Base-by-base conservation (phyloP, 2,888 invertebrate species). In the Dolichopus griseipennis region DNA sequence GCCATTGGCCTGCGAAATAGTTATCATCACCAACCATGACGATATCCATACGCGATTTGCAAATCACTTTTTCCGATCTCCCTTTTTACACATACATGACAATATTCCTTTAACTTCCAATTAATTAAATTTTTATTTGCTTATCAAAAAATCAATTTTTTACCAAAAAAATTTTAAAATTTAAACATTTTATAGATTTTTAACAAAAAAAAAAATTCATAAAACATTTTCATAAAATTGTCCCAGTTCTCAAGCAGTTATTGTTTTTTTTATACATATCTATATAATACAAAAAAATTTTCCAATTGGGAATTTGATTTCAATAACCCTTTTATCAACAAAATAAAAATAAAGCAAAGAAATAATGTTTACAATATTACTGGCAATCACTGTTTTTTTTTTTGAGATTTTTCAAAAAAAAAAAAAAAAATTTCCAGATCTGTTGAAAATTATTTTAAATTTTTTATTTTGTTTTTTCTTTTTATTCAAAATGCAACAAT, bases 271-370 rank as follows among this genome's bases (percentile, higher is more conserved):
- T 27, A n/a, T n/a, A n/a, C n/a, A n/a, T n/a, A n/a, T n/a, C 5
- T 27, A 4, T 27, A 4, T 27, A 27, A 27, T 27, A 27, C 5
- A 52, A 52, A 12, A 52, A 52, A 52, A 52, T 52, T 52, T 52
- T 52, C 52, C 52, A 52, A 52, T 18, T 52, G 52, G 52, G 52
- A 52, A 52, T 52, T 18, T 52, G 52, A 52, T 52, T 52, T 52
- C 18, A 52, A 52, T 52, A 52, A 52, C 52, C 52, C 52, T 52
- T 52, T 27, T 52, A 15, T 52, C 52, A n/a, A 52, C 9, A 52
- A 52, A 52, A 15, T 27, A 27, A 2, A 27, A 27, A 27, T 4
- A 27, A 27, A 27, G 3, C 2, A 27, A 27, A 27, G 5, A 27
- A 2, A 27, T 5, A 27, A 27, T 27, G 27, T 27, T 27, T 27